Evolutionary conservation across 2,113 vertebrate genomes (phyloP).

Genomic region (Anoura caudifer): DNA sequence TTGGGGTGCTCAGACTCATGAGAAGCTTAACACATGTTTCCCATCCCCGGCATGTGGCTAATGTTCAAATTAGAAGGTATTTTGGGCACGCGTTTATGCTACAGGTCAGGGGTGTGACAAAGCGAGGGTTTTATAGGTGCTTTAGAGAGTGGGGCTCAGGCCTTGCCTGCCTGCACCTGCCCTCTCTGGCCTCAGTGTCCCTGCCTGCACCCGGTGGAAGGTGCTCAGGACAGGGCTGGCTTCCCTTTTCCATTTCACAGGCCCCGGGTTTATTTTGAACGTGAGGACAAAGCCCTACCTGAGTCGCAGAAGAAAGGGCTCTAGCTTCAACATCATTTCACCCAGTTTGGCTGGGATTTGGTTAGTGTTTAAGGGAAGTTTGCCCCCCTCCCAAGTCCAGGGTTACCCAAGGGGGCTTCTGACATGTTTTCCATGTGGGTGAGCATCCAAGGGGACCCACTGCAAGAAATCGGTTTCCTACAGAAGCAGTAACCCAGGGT

Average conservation of each 20-base stretch:
- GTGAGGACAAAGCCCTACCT: accelerated
- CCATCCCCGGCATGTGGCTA: accelerated
- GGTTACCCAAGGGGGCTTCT: not conserved
- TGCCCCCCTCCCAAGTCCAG: accelerated
- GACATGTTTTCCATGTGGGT: not conserved
- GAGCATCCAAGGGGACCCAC: accelerated
- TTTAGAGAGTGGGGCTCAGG: accelerated
- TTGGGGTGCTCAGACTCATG: not conserved
- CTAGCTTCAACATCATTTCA: not conserved
- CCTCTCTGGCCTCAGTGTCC: accelerated
- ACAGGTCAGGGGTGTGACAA: accelerated
- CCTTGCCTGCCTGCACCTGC: not conserved
- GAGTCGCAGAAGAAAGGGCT: not conserved
- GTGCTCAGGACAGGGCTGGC: accelerated
- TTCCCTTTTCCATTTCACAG: accelerated
- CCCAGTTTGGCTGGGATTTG: accelerated
- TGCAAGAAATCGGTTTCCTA: accelerated
- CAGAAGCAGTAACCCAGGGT: accelerated
- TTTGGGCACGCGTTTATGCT: accelerated
- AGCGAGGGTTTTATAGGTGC: accelerated
- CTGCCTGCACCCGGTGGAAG: accelerated
- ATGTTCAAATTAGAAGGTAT: not conserved
- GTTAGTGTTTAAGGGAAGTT: not conserved
- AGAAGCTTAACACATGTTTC: not conserved
- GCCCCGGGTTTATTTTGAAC: accelerated